Base-by-base conservation (phyloP, 2,888 invertebrate species). In the Folsomia manolachei region DNA sequence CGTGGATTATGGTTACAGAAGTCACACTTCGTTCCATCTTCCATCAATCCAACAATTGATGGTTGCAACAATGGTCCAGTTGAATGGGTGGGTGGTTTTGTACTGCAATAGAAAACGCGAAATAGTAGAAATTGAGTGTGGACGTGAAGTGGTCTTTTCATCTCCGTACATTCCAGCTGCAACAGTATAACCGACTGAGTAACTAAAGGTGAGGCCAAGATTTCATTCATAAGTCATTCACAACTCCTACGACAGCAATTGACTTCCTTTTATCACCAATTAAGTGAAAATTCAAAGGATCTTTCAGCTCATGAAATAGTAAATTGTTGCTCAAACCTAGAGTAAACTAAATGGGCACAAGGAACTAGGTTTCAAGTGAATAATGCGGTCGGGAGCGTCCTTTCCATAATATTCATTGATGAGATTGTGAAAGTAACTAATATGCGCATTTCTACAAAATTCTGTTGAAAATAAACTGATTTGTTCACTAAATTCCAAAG, bases 181-280 rank as follows among this genome's bases (percentile, higher is more conserved):
- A 56, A 19, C n/a, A n/a, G 18, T n/a, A 14, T 56, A 19, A 21
- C 56, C 14, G 39, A 39, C 56, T 7, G 56, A 51, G 18, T 51
- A 51, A 11, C 51, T 18, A 51, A 18, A 51, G 18, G 51, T n/a
- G n/a, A 39, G 39, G 14, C 39, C 39, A 9, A n/a, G 56, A 19
- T 19, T 56, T 56, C 56, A 56, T 56, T 56, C 56, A 56, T 56
- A 21, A 56, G 27, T 25, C 27, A 63, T 63, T 63, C 25, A 21
- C 14, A 23, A 24, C 25, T 7, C n/a, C 27, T 56, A 21, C 21
- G 56, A 21, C n/a, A 26, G 27, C 63, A 63, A 63, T 63, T 63
- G 63, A 63, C 63, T 63, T 25, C 27, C 63, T 25, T 63, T 27
- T 63, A 63, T 63, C 19, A 25, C 27, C 63, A 63, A 63, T 63